Evolutionary conservation across 2,113 vertebrate species (phyloP), one percentile per base, ranked within the genome.

Genomic region (Myiozetetes cayanensis): DNA sequence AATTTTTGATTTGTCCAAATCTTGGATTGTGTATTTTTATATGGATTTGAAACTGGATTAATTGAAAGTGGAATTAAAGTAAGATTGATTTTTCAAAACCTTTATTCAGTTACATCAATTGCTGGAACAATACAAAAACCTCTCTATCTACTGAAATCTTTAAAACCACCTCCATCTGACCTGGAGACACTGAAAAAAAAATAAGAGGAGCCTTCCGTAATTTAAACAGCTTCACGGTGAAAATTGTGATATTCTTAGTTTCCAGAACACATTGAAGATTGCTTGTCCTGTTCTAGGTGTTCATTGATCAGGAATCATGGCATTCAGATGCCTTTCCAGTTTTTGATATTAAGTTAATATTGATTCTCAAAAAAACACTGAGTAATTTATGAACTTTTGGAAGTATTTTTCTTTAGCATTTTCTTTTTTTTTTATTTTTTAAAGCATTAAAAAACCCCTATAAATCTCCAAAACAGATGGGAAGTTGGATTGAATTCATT

Each of bases 291-390:
- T 63, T 43, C 63, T 50, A 68, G 71, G 56, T 87, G 73, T 84
- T 83, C 19, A 37, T 39, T 74, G 55, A 65, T 55, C 20, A 79
- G 55, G 68, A 94, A 59, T 37, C 21, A 76, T 50, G 79, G 44
- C 50, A 87, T 72, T 87, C 74, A 89, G 30, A 46, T 70, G 66
- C 22, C 18, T 66, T 66, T 93, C 70, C 77, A 50, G 41, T 71
- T 87, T 93, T 87, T 72, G 78, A 76, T 72, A 85, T 90, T 92
- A 89, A 94, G 90, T 92, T 96, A 86, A 94, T 96, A 80, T 71
- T 39, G 37, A 55, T 89, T 55, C 74, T 83, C 82, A 93, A 94
- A 89, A 53, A 95, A 97, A 86, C 13, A 87, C 35, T 52, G 62
- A 96, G 89, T 65, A 1, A 25, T 70, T 92, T 91, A 63, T 82